Evolutionary conservation across 2,888 invertebrate genomes (phyloP).

Genomic region (Halictus ligatus): DNA sequence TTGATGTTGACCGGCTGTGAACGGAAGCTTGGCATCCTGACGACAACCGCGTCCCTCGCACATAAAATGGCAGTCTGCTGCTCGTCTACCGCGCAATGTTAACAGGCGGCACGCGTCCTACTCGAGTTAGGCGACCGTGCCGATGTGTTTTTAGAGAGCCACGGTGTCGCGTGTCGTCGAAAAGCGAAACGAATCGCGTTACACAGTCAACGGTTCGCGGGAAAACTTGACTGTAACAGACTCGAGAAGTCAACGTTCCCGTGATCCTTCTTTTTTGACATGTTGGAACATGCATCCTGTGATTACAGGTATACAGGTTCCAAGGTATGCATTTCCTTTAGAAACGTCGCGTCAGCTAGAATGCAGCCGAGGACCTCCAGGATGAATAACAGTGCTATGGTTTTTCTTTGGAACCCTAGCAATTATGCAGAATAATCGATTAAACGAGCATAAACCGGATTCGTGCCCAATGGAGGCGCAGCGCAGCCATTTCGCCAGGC

Average conservation of each 20-base stretch:
- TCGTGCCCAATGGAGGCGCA: background rate
- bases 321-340: background rate
- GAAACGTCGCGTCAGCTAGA: background rate
- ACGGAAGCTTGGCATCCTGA: slow-evolving; percentile 45
- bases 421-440: background rate
- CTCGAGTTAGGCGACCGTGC: background rate
- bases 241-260: background rate
- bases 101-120: slow-evolving; percentile 45
- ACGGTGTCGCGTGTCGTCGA: slow-evolving; percentile 37
- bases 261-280: background rate
- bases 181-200: slow-evolving; percentile 36
- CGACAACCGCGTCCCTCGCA: slow-evolving; percentile 33
- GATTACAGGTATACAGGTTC: background rate
- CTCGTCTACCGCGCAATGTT: slow-evolving; percentile 12
- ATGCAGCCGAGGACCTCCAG: background rate
- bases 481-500: background rate
- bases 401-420: background rate
- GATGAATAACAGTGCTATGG: background rate
- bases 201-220: background rate
- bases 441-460: background rate
- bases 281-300: too few relatives aligned
- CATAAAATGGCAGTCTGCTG: slow-evolving; percentile 37
- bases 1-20: slow-evolving; percentile 50
- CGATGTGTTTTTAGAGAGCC: slow-evolving; percentile 3
- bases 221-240: background rate